A percentile compares a stretch with the other conserved stretches of the same genome.
These are phyloP conservation scores for Oopsacas minuta DNA, from an alignment of 37 sponge, comb jelly and placozoan species.

Conservation along the genomic window DNA sequence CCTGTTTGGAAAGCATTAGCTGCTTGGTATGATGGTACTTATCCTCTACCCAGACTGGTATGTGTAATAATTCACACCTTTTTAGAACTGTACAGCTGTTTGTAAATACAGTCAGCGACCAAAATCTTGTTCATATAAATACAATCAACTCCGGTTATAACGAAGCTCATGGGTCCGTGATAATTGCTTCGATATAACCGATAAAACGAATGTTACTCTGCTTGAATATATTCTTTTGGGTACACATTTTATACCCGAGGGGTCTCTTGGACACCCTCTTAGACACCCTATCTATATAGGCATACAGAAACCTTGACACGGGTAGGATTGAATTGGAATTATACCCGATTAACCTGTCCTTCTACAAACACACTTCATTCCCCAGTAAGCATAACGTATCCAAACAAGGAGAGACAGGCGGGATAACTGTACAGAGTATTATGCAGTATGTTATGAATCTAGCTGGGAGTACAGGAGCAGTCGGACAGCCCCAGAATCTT, in stretches of 20 bases:
- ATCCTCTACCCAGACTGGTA: slow-evolving; percentile 58
- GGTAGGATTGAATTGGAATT: slow-evolving; percentile 29
- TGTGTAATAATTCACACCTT: slow-evolving; percentile 15
- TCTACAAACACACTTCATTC: slow-evolving; percentile 60
- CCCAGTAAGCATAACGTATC: slow-evolving; percentile 23
- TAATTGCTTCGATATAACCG: no score
- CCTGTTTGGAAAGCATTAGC: slow-evolving; percentile 66
- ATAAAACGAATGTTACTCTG: not conserved
- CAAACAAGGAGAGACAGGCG: not conserved
- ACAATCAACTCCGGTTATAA: no score
- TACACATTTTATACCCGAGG: no score
- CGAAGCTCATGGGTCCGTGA: no score
- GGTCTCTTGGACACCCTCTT: not conserved
- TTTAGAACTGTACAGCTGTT: no score
- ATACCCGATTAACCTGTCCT: slow-evolving; percentile 44
- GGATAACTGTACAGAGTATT: not conserved
- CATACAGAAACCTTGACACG: slow-evolving; percentile 19
- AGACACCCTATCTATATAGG: slow-evolving; percentile 6
- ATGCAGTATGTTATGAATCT: slow-evolving; percentile 4
- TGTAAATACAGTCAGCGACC: no score
- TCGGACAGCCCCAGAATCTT: not conserved
- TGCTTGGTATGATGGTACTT: slow-evolving; percentile 54
- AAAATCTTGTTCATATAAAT: no score
- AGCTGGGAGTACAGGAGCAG: not conserved
- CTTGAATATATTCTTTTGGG: not conserved